Evolutionary conservation across 2,113 vertebrate genomes (phyloP), one percentile per base, ranked within the genome.

Genomic region (Poeciliopsis turrubarensis): DNA sequence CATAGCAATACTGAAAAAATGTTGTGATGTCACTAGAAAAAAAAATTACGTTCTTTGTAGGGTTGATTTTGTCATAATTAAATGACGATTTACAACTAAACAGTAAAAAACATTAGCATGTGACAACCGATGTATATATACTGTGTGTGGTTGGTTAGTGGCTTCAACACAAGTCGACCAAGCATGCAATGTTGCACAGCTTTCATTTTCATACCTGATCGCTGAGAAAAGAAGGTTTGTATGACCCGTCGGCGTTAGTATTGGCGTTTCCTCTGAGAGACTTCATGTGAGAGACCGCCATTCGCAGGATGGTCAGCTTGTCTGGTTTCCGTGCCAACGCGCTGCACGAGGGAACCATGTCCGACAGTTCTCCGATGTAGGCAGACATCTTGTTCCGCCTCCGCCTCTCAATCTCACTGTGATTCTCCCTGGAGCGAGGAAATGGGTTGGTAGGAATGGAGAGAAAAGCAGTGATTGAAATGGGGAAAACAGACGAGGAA

Each of bases 271-370:
- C 98, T 0, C 97, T 92, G 70, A 99, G 93, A 5, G 97, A 96
- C 85, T 99, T 99, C 97, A 99, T 99, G 91, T 99, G 98, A 0
- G 98, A 98, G 41, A 99, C 98, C 0, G 98, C 98, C 98, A 99
- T 99, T 83, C 98, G 96, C 75, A 99, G 90, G 82, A 99, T 99
- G 81, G 98, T 99, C 7, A 99, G 94, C 79, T 99, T 99, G 95
- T 99, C 97, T 0, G 98, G 98, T 85, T 99, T 99, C 72, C 98
- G 96, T 6, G 97, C 97, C 91, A 99, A 92, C 31, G 98, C 97
- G 0, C 96, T 99, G 91, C 98, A 99, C 17, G 97, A 98, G 83
- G 98, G 98, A 81, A 99, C 98, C 98, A 99, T 99, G 78, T 99
- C 98, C 0, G 98, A 99, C 72, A 95, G 81, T 78, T 95, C 94